Evolutionary conservation across 1,140 invertebrate species (phyloP).

Genomic region (Pogonus chalceus): DNA sequence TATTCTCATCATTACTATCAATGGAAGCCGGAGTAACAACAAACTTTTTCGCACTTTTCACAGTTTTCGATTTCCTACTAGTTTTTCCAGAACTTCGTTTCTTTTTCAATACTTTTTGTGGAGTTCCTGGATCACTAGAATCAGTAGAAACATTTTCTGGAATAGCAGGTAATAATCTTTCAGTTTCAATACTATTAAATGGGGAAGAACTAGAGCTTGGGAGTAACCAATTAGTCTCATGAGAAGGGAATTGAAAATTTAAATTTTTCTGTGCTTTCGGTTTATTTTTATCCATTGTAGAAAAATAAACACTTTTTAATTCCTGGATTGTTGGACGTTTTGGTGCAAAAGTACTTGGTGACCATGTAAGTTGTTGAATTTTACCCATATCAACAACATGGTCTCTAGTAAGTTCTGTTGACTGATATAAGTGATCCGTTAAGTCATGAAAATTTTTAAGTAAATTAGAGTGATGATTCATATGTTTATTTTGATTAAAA

Average conservation of each 20-base stretch:
- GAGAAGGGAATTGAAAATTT: neutral
- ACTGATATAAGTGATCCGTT: conserved; percentile 14
- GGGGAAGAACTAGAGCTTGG: neutral
- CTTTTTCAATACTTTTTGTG: neutral
- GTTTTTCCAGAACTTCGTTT: too few species aligned
- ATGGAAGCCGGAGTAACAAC: neutral
- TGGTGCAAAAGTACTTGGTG: conserved; percentile 12
- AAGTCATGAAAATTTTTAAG: neutral
- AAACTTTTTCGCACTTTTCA: neutral
- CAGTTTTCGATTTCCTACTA: too few species aligned
- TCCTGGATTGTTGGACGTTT: conserved; percentile 10
- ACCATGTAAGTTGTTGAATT: conserved; percentile 17
- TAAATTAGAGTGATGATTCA: neutral
- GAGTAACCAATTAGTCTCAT: neutral
- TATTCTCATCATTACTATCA: too few species aligned
- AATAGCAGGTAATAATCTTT: neutral
- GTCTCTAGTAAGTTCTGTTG: conserved; percentile 18
- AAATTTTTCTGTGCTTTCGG: neutral
- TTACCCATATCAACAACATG: conserved; percentile 13
- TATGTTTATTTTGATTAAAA: neutral
- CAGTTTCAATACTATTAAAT: neutral
- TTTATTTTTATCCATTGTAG: neutral
- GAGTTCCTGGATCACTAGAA: neutral
- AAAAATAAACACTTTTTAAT: neutral
- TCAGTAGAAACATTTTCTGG: neutral